A percentile compares a stretch with the other conserved stretches of the same genome.
Evolutionary conservation across 2,888 invertebrate species (phyloP).

Genomic region (Drosophila fulvimacula): DNA sequence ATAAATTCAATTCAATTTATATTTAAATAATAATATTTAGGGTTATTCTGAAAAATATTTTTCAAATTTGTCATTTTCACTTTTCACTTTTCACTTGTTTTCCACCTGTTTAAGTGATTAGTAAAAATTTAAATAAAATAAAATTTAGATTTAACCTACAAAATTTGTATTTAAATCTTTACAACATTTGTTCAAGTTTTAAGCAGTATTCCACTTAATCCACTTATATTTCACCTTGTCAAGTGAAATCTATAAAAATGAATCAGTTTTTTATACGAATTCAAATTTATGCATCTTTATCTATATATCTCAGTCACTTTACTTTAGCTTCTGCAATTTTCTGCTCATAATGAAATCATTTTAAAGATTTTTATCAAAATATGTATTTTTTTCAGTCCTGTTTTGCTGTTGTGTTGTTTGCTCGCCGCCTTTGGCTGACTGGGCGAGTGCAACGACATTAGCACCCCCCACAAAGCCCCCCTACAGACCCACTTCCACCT

Average conservation of each 20-base stretch:
- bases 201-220: background rate
- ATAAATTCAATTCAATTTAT: background rate
- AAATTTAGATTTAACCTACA: too few species aligned
- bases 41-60: too few species aligned
- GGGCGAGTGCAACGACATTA: constrained; percentile 73
- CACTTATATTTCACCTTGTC: background rate
- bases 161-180: too few species aligned
- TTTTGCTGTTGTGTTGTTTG: constrained; percentile 29
- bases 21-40: background rate
- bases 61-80: too few species aligned
- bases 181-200: too few species aligned
- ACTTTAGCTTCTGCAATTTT: constrained; percentile 7
- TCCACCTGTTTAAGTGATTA: too few species aligned
- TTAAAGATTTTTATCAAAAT: constrained; percentile 31
- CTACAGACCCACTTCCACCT: background rate
- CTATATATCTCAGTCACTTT: background rate
- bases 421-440: constrained; percentile 22
- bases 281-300: background rate
- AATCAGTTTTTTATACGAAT: background rate
- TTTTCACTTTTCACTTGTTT: too few species aligned
- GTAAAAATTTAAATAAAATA: too few species aligned
- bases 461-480: constrained; percentile 6
- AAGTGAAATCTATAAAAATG: background rate
- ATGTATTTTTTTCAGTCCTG: constrained; percentile 27
- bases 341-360: constrained; percentile 21